Evolutionary conservation across 2,888 invertebrate genomes (phyloP).

Genomic region (Epicampocera succincta): DNA sequence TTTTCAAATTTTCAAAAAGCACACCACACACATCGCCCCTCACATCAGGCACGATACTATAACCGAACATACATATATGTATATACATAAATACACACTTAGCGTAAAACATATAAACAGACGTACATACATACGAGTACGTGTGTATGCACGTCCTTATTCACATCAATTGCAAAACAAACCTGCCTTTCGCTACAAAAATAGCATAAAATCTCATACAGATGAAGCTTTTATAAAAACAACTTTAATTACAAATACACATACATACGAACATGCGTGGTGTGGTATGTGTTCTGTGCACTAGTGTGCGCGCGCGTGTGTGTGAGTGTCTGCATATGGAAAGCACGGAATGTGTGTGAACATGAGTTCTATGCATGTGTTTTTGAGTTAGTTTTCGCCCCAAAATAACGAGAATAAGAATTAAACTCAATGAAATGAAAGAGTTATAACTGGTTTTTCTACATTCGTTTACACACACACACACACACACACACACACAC

Average conservation of each 20-base stretch:
- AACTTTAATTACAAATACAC: constrained; percentile 50
- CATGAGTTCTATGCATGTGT: constrained; percentile 66
- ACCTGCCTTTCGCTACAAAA: constrained; percentile 65
- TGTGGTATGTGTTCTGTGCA: too few species aligned
- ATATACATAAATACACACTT: not conserved
- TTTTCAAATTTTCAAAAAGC: constrained; percentile 65
- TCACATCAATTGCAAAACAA: constrained; percentile 14
- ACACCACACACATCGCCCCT: constrained; percentile 23
- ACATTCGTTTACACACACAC: constrained; percentile 16
- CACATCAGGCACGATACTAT: not conserved
- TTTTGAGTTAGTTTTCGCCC: constrained; percentile 70
- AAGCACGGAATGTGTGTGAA: constrained; percentile 45
- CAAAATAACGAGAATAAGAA: constrained; percentile 69
- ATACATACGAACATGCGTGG: not conserved
- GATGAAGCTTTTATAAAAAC: constrained; percentile 47
- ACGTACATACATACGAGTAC: too few species aligned
- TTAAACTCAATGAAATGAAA: constrained; percentile 68
- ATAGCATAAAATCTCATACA: constrained; percentile 50
- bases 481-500: too few species aligned
- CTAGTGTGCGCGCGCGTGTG: constrained; percentile 7
- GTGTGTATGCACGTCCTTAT: too few species aligned
- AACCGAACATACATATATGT: not conserved
- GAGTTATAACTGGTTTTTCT: constrained; percentile 65
- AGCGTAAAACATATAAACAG: not conserved
- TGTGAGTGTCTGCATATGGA: constrained; percentile 25